These are phyloP conservation scores for Climacteris rufus DNA, from an alignment of 2,113 vertebrate species.

Conservation along the genomic window DNA sequence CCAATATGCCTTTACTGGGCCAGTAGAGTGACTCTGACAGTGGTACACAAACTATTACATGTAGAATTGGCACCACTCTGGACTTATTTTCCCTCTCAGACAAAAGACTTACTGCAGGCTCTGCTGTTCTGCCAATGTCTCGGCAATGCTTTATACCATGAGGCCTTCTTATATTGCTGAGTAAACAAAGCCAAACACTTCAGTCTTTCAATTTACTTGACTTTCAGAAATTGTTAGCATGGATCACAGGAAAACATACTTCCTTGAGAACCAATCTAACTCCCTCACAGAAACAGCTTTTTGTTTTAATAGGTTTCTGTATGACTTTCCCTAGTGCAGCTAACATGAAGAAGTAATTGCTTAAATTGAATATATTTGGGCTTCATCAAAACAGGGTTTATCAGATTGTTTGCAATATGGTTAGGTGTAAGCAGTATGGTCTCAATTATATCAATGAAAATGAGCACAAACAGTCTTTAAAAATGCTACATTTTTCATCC, in stretches of 20 bases:
- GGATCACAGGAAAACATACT: background rate
- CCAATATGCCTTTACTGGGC: background rate
- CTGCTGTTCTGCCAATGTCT: background rate
- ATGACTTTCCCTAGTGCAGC: background rate
- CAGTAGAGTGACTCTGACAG: background rate
- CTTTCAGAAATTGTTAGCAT: background rate
- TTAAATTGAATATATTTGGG: background rate
- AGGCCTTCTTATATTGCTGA: background rate
- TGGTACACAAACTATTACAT: accelerated
- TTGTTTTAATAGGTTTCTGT: background rate
- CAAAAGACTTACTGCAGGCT: background rate
- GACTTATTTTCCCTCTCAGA: background rate
- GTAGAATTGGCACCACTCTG: background rate
- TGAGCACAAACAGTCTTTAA: background rate
- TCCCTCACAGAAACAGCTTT: background rate
- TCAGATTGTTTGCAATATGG: background rate
- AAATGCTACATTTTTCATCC: background rate
- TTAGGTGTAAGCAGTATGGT: background rate
- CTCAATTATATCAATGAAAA: background rate
- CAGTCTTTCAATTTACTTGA: background rate
- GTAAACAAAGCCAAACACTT: background rate
- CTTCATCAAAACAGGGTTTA: background rate
- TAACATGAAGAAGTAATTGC: background rate
- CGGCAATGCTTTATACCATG: background rate
- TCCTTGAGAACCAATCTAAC: background rate